phyloP scores from a whole-genome alignment of 2,888 invertebrate genomes.

The Anthophora plumipes region DNA sequence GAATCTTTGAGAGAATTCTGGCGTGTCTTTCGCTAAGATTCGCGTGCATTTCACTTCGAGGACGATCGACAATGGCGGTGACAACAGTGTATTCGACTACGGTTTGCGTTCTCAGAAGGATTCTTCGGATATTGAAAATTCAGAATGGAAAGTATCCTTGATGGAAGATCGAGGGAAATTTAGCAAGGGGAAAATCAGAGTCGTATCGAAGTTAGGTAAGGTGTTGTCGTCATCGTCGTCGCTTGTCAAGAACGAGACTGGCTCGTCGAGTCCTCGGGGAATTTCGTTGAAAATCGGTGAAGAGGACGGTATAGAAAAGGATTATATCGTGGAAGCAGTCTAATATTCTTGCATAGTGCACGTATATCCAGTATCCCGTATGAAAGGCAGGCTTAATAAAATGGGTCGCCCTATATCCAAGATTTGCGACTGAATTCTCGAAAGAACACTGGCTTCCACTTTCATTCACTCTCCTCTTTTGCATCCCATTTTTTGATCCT shows the following conservation, averaged over 20 bases:
- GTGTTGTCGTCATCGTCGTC: background rate
- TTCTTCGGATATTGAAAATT: slow-evolving; percentile 60
- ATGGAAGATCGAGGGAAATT: slow-evolving; percentile 45
- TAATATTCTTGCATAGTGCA: slow-evolving; percentile 28
- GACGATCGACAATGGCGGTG: background rate
- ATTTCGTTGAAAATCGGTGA: slow-evolving; percentile 51
- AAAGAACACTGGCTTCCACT: background rate
- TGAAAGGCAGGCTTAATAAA: slow-evolving; percentile 45
- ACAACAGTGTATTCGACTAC: background rate
- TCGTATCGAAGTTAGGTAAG: slow-evolving; percentile 18
- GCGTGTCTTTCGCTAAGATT: background rate
- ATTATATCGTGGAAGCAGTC: slow-evolving; percentile 39
- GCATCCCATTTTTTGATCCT: background rate
- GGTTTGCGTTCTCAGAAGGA: slow-evolving; percentile 5
- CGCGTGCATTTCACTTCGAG: slow-evolving; percentile 15
- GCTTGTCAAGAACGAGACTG: slow-evolving; percentile 20
- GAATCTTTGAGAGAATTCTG: background rate
- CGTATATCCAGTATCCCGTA: slow-evolving; percentile 1
- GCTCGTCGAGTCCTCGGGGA: slow-evolving; percentile 9
- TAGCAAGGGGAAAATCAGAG: background rate
- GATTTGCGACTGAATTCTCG: slow-evolving; percentile 30
- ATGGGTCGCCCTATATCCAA: slow-evolving; percentile 22
- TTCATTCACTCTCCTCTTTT: slow-evolving; percentile 7
- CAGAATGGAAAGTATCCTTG: slow-evolving; percentile 35
- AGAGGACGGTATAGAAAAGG: slow-evolving; percentile 27